These are phyloP conservation scores for Drosophila antonietae DNA, from an alignment of 2,888 invertebrate genomes.

Conservation along the genomic window DNA sequence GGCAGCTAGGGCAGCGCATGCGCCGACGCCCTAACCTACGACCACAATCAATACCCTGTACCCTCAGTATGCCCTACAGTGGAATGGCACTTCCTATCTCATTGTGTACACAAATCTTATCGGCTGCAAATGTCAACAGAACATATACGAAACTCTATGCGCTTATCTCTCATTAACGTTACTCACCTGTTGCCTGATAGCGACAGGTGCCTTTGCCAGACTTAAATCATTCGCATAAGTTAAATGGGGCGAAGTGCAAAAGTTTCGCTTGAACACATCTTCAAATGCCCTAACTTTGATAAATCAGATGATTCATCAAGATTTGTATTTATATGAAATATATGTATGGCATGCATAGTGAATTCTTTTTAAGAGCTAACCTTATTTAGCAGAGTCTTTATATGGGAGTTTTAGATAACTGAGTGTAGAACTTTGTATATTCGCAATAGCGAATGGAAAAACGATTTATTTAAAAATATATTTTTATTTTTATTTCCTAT, in stretches of 20 bases:
- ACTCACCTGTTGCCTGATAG: conserved; percentile 68
- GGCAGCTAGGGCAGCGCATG: conserved; percentile 46
- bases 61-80: neutral
- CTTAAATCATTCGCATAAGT: conserved; percentile 61
- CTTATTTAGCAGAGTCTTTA: neutral
- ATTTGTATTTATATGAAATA: too few species aligned
- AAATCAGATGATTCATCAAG: neutral
- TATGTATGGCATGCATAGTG: neutral
- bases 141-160: conserved; percentile 29
- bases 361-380: neutral
- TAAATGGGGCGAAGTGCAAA: conserved; percentile 50
- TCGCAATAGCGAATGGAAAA: too few species aligned
- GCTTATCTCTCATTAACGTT: conserved; percentile 64
- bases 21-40: conserved; percentile 76
- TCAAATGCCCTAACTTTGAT: conserved; percentile 28
- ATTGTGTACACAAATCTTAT: conserved; percentile 54
- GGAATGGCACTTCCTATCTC: conserved; percentile 22
- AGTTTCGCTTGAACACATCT: neutral
- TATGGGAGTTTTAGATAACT: too few species aligned
- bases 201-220: conserved; percentile 64
- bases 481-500: too few species aligned
- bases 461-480: too few species aligned
- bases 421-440: too few species aligned
- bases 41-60: conserved; percentile 25
- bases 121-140: conserved; percentile 59